Evolutionary conservation across 2,797 vertebrate species (phyloP).

Genomic region (Luscinia megarhynchos): DNA sequence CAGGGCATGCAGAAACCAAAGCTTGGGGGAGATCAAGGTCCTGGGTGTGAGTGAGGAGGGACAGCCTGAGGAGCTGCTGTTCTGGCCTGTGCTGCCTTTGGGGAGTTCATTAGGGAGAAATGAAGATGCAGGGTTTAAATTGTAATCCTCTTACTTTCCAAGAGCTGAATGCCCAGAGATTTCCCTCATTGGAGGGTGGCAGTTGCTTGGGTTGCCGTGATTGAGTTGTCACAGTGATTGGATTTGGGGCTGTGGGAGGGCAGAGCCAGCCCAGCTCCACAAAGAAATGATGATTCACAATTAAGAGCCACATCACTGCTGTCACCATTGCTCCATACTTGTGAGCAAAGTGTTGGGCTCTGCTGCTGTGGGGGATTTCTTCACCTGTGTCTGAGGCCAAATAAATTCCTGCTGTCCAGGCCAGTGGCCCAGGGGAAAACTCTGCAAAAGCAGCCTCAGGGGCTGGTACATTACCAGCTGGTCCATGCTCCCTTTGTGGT

Average conservation of each 20-base stretch:
- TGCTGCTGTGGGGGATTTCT: not conserved
- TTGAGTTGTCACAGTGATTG: not conserved
- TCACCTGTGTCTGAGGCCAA: not conserved
- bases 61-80: not conserved
- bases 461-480: not conserved
- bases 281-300: not conserved
- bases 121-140: not conserved
- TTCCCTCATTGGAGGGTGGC: not conserved
- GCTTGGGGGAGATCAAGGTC: not conserved
- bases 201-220: not conserved
- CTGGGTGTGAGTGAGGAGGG: not conserved
- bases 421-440: not conserved
- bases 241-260: not conserved
- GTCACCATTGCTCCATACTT: not conserved
- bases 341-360: not conserved
- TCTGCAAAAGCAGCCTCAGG: not conserved
- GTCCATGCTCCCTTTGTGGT: rapidly evolving
- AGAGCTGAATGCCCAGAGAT: not conserved
- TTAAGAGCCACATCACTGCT: not conserved
- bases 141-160: not conserved
- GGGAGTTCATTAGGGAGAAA: not conserved
- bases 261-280: not conserved
- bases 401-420: not conserved
- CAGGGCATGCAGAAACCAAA: not conserved
- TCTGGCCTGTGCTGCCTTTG: rapidly evolving